Percentiles rank a stretch among this genome's conserved stretches.
Conservation (phyloP, 64 coral and sea anemone genomes). For the Trachythela sp. region DNA sequence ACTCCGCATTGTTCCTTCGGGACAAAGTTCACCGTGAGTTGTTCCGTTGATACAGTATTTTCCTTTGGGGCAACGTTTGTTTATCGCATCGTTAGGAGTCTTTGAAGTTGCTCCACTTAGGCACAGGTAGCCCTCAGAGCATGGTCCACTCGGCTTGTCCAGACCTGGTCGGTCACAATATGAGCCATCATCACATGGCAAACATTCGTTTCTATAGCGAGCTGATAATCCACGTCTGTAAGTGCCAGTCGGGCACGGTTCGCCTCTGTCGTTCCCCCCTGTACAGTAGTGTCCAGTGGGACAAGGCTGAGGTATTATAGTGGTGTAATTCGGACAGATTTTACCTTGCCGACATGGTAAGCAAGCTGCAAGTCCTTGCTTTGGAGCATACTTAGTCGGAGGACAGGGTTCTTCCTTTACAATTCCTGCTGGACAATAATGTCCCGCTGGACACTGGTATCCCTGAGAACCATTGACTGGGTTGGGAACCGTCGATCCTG, state of each 20-base stretch:
- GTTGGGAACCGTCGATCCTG: slow-evolving; percentile 70
- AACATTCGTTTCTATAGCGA: slow-evolving; percentile 68
- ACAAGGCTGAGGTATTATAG: slow-evolving; percentile 52
- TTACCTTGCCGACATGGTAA: slow-evolving; percentile 53
- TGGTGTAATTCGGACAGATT: slow-evolving; percentile 78
- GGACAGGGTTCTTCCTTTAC: slow-evolving; percentile 62
- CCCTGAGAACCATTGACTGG: slow-evolving; percentile 68
- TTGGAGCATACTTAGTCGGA: slow-evolving; percentile 59
- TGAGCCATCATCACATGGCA: slow-evolving; percentile 56
- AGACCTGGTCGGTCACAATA: slow-evolving; percentile 74
- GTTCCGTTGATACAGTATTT: slow-evolving; percentile 76
- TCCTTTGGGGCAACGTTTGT: slow-evolving; percentile 67
- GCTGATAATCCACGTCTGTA: slow-evolving; percentile 55
- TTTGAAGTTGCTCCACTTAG: slow-evolving; percentile 61
- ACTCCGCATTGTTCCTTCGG: slow-evolving; percentile 73
- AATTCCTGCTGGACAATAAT: slow-evolving; percentile 79
- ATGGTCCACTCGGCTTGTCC: slow-evolving; percentile 55
- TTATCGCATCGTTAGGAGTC: slow-evolving; percentile 59
- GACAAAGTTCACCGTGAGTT: slow-evolving; percentile 70
- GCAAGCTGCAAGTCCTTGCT: slow-evolving; percentile 44
- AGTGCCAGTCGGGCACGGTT: slow-evolving; percentile 72
- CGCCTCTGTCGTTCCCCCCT: slow-evolving; percentile 41
- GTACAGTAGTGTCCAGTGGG: slow-evolving; percentile 84
- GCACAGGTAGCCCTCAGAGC: slow-evolving; percentile 67
- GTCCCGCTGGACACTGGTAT: slow-evolving; percentile 71